Evolutionary conservation across 2,888 invertebrate genomes (phyloP).

Genomic region (Pimpla rufipes): DNA sequence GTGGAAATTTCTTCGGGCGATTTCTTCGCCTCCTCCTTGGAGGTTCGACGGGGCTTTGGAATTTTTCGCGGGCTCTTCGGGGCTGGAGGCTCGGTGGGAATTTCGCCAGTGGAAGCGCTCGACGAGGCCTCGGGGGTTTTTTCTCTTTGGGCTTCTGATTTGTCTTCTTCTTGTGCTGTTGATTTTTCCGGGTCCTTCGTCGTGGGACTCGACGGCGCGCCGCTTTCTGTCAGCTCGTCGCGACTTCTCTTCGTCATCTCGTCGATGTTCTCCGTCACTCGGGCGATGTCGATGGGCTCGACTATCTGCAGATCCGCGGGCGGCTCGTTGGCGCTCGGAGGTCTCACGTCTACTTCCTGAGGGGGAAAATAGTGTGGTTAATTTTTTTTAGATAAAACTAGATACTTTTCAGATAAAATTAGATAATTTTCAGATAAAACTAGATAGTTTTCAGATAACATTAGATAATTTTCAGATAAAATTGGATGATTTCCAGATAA

Average conservation of each 20-base stretch:
- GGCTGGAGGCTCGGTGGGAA: not conserved
- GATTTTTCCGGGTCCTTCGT: slow-evolving; percentile 11
- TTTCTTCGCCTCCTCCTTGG: slow-evolving; percentile 31
- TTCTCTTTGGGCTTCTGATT: too few relatives aligned
- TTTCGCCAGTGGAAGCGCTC: slow-evolving; percentile 2
- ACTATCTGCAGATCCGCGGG: slow-evolving; percentile 70
- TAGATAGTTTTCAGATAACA: not conserved
- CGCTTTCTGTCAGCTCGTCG: slow-evolving; percentile 61
- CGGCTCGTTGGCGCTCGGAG: slow-evolving; percentile 41
- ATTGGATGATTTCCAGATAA: not conserved
- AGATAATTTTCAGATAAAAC: not conserved
- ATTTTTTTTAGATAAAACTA: not conserved
- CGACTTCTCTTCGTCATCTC: slow-evolving; percentile 74
- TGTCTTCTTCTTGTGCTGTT: not conserved
- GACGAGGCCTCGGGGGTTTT: not conserved
- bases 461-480: not conserved
- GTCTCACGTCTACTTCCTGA: slow-evolving; percentile 66
- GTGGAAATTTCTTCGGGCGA: not conserved
- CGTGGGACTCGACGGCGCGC: slow-evolving; percentile 48
- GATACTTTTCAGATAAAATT: not conserved
- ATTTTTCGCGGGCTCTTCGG: not conserved
- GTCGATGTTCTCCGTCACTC: slow-evolving; percentile 76
- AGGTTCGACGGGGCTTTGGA: slow-evolving; percentile 28
- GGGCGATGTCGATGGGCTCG: slow-evolving; percentile 75
- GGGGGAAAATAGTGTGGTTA: not conserved